A percentile compares a stretch with the other conserved stretches of the same genome.
Evolutionary conservation across 2,797 vertebrate species (phyloP).

Genomic region (Chromobotia macracanthus): DNA sequence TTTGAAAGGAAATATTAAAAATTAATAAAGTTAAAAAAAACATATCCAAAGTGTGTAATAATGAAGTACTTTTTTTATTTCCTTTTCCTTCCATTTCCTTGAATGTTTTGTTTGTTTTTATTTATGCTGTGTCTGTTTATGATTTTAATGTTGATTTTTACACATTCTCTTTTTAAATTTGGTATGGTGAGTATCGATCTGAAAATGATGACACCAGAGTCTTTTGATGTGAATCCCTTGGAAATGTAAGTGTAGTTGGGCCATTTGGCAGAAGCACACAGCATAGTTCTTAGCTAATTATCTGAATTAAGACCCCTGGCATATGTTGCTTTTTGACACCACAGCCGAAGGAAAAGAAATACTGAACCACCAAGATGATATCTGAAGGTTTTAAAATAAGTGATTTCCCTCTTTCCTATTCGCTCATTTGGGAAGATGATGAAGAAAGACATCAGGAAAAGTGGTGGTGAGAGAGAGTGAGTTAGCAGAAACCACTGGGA

Average conservation of each 20-base stretch:
- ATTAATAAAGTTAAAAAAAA: background rate
- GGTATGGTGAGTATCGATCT: background rate
- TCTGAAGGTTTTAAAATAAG: constrained; percentile 38
- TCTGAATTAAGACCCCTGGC: constrained; percentile 21
- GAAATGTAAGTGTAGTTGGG: background rate
- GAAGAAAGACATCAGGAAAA: constrained; percentile 8
- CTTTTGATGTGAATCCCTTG: background rate
- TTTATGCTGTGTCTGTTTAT: background rate
- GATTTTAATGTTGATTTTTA: background rate
- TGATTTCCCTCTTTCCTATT: constrained; percentile 21
- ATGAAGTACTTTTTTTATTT: background rate
- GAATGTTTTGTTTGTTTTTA: too few relatives aligned
- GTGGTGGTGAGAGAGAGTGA: constrained; percentile 13
- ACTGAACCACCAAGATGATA: constrained; percentile 6
- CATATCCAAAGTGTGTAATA: background rate
- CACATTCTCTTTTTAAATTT: background rate
- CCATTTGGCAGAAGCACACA: background rate
- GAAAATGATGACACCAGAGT: background rate
- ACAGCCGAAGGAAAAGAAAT: background rate
- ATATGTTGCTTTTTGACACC: constrained; percentile 16
- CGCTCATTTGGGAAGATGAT: background rate
- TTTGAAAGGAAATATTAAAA: constrained; percentile 21
- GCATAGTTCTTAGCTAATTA: too few relatives aligned
- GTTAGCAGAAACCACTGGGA: constrained; percentile 37
- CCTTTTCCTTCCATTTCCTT: background rate